Base-by-base conservation (phyloP, 1,140 invertebrate species). In the Magallana angulata region DNA sequence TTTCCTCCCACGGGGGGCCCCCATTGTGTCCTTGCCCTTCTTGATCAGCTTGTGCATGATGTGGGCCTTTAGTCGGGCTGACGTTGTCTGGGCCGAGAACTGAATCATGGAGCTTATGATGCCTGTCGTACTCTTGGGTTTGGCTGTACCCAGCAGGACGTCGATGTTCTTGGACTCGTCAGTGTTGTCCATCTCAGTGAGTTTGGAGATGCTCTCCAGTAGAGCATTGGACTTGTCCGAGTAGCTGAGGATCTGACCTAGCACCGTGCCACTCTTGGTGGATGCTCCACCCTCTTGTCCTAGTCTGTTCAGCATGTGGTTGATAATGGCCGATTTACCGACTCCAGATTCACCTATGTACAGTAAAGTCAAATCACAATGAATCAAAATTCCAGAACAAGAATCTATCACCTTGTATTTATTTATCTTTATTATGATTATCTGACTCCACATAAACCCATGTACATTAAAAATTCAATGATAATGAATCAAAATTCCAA, bases 21-120 rank as follows among this genome's bases (percentile, higher is more conserved):
- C 94, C 12, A 94, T 82, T 36, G 91, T 91, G 58, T 94, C 92
- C 58, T 92, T 92, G 58, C 93, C 91, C 84, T 94, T 95, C 86
- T 94, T 94, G 87, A 94, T 93, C 2, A 95, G 96, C 30, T 95
- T 94, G 88, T 92, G 90, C 62, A 92, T 93, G 62, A 94, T 93
- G 82, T 93, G 92, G 36, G 91, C 90, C 88, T 94, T 92, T 1
- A 94, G 90, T 48, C 94, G 88, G 8, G 92, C 90, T 16, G 94
- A 90, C 14, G 90, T 92, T 1, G 94, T 94, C 91, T 94, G 94
- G 18, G 94, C 94, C 82, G 92, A 93, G 89, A 92, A 94, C 89
- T 94, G 94, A 18, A 94, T 91, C 88, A 91, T 91, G 3, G 94
- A 92, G 64, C 92, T 92, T 12, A 94, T 89, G 6, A 94, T 83